Conservation (phyloP, 1,140 invertebrate species). For the Drosophila sechellia region DNA sequence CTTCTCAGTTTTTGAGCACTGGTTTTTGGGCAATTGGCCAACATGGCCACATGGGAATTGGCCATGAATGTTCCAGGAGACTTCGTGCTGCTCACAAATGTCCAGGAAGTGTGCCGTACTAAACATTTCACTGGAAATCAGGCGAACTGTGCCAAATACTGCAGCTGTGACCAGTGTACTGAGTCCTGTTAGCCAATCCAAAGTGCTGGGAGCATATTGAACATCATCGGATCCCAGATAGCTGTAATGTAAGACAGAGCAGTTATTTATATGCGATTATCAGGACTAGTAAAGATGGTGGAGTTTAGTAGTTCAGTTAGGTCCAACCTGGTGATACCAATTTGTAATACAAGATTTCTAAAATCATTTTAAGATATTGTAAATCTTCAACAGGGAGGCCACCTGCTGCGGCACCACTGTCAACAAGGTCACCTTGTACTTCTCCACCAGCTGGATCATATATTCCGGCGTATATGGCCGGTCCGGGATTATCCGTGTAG, state of each 20-base stretch:
- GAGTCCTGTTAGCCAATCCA: constrained; percentile 77
- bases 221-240: constrained; percentile 67
- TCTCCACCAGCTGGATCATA: too few relatives aligned
- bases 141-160: constrained; percentile 61
- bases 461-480: too few relatives aligned
- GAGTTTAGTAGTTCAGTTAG: too few relatives aligned
- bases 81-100: constrained; percentile 65
- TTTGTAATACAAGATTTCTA: not conserved
- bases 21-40: constrained; percentile 55
- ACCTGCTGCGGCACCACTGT: too few relatives aligned
- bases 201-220: constrained; percentile 73
- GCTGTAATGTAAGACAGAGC: constrained; percentile 19
- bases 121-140: constrained; percentile 71
- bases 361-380: too few relatives aligned
- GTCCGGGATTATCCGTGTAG: too few relatives aligned
- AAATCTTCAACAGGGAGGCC: too few relatives aligned
- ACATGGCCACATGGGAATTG: constrained; percentile 70
- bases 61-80: constrained; percentile 66
- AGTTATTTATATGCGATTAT: not conserved
- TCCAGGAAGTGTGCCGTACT: constrained; percentile 60
- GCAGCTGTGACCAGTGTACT: constrained; percentile 67
- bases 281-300: too few relatives aligned
- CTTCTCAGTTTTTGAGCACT: constrained; percentile 45
- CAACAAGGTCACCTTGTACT: too few relatives aligned
- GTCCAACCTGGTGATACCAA: too few relatives aligned